Conservation (phyloP, 2,888 invertebrate species). For the Spilarctia lutea region DNA sequence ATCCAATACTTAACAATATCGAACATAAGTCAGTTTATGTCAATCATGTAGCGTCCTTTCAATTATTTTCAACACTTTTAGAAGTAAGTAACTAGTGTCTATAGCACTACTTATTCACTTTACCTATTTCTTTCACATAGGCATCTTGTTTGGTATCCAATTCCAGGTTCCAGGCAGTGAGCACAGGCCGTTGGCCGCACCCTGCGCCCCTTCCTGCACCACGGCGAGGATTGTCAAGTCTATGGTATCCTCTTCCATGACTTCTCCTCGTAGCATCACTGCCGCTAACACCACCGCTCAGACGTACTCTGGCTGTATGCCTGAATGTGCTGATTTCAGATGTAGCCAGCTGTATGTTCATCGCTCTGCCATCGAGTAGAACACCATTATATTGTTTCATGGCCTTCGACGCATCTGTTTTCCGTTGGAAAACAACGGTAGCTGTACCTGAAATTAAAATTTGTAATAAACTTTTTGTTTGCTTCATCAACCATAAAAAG, state of each 20-base stretch:
- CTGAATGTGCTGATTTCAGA: slow-evolving; percentile 91
- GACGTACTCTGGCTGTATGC: slow-evolving; percentile 74
- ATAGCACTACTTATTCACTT: slow-evolving; percentile 82
- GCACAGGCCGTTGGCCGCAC: slow-evolving; percentile 88
- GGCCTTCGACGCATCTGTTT: slow-evolving; percentile 97
- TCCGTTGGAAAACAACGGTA: slow-evolving; percentile 97
- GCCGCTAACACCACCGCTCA: slow-evolving; percentile 59
- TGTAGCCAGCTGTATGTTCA: slow-evolving; percentile 97
- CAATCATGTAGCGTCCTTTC: slow-evolving; percentile 36
- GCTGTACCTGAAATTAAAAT: slow-evolving; percentile 89
- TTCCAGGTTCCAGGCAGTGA: slow-evolving; percentile 97
- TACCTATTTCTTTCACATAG: slow-evolving; percentile 96
- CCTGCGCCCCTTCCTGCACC: slow-evolving; percentile 77
- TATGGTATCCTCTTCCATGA: slow-evolving; percentile 65
- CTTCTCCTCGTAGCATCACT: slow-evolving; percentile 68
- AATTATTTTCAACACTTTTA: slow-evolving; percentile 43
- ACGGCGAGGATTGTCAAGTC: slow-evolving; percentile 66
- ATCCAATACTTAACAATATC: too few species aligned
- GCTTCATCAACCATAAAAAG: background rate
- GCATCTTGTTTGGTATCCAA: slow-evolving; percentile 98
- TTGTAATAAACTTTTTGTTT: fast-evolving
- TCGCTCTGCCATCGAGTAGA: slow-evolving; percentile 97
- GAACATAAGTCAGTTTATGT: too few species aligned
- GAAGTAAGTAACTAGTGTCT: slow-evolving; percentile 60
- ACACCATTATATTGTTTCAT: slow-evolving; percentile 99